Evolutionary conservation across 2,113 vertebrate genomes (phyloP).

Genomic region (Edolisoma coerulescens): DNA sequence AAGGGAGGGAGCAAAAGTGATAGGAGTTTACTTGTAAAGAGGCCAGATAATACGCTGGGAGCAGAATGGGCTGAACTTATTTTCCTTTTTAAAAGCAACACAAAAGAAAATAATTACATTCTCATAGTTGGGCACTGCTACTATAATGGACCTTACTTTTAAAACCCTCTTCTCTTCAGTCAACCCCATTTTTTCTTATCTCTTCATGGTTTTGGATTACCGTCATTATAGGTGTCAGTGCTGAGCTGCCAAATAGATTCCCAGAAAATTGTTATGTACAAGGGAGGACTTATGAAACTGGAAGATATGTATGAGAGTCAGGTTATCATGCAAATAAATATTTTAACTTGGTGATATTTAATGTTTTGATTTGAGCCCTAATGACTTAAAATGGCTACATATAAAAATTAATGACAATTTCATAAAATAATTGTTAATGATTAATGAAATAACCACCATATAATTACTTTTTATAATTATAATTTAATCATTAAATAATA

Average conservation of each 20-base stretch:
- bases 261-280: background rate
- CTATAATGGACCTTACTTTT: background rate
- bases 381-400: background rate
- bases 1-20: background rate
- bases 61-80: background rate
- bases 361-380: background rate
- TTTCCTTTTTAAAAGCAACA: background rate
- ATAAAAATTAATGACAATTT: background rate
- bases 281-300: background rate
- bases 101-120: background rate
- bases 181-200: background rate
- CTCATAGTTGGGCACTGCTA: background rate
- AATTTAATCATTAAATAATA: background rate
- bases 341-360: background rate
- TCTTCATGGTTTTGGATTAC: background rate
- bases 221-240: background rate
- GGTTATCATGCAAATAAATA: background rate
- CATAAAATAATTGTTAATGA: background rate
- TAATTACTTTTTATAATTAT: background rate
- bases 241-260: background rate
- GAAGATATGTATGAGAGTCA: background rate
- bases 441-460: background rate
- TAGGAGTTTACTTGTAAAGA: background rate
- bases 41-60: background rate
- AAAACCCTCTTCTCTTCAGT: background rate